Evolutionary conservation across 2,113 vertebrate genomes (phyloP), one percentile per base, ranked within the genome.

Genomic region (Silurus meridionalis): DNA sequence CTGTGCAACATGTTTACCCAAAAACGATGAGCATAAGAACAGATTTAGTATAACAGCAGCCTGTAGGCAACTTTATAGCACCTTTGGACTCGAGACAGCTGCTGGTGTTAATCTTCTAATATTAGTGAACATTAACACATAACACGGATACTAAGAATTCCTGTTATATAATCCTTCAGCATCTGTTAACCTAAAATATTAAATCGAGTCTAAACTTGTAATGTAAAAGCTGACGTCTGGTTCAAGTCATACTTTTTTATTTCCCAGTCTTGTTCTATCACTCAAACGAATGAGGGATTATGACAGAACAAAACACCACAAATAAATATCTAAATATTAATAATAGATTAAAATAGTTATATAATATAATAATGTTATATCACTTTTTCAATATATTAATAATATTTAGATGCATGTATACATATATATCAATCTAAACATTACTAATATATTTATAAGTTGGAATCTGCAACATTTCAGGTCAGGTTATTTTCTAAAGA

Each of bases 1-100:
- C 10, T 48, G 14, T 46, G 28, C 14, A 79, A 10, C n/a, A 79
- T 28, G 7, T 19, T 58, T 57, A 58, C 17, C 14, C 15, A 25
- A 80, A 77, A 77, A 77, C 14, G 52, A 77, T 53, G 52, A 55
- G 37, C 37, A 37, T 14, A 2, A 75, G 48, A 5, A n/a, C 72
- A 37, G 53, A 80, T 58, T 58, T 58, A 37, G 77, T 37, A 23
- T 61, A 9, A 13, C 4, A 80, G 57, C 58, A 80, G 37, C 37
- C 37, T 46, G 53, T 14, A 28, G 57, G 77, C 77, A 79, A 5
- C n/a, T 64, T 10, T 50, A 7, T 21, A 55, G 48, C 15, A 55
- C 81, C 64, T 69, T 69, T 83, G 64, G 50, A 83, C 81, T 83
- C 23, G 2, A 58, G 57, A 46, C 79, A 64, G 63, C 25, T 83